Evolutionary conservation across 1,140 invertebrate species (phyloP), one percentile per base, ranked within the genome.

Genomic region (Anastatus disparis): DNA sequence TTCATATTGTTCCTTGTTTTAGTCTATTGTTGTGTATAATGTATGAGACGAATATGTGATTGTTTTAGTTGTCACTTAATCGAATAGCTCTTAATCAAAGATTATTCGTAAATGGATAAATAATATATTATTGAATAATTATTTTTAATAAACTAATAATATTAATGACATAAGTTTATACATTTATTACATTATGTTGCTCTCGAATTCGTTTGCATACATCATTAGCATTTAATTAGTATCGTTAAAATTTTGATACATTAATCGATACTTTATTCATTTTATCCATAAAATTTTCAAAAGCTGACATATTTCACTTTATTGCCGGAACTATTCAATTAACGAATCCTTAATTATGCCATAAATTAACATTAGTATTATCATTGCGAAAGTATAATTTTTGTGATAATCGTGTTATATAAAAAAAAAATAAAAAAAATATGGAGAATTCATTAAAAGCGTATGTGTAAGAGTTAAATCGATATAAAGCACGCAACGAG

Each of bases 341-440:
- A 52, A 29, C 24, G 20, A 26, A 40, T 24, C 2, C 13, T 52
- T 52, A 27, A 52, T 24, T 15, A 26, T 13, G 27, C 10, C 15
- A 10, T 58, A 17, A 48, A 68, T 48, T 58, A 38, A 17, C 15
- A 50, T 50, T 38, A 26, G n/a, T 59, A 27, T 38, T 63, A 46
- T 62, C 44, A 62, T 63, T 63, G 22, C n/a, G 42, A 69, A 35
- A 50, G n/a, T 52, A 59, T 61, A 29, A 42, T 44, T 61, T 42
- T 42, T 69, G 20, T 53, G 22, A 61, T 42, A 50, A 50, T 38
- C 22, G 29, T 20, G n/a, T 27, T 59, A 48, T 44, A 31, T 17
- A 3, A 40, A 56, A 56, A n/a, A 7, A 20, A 3, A 52, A 27
- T 10, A 15, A 52, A 52, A 13, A 24, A 27, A 22, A 26, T 2